Evolutionary conservation across 2,113 vertebrate species (phyloP).

Genomic region (Odontesthes bonariensis): DNA sequence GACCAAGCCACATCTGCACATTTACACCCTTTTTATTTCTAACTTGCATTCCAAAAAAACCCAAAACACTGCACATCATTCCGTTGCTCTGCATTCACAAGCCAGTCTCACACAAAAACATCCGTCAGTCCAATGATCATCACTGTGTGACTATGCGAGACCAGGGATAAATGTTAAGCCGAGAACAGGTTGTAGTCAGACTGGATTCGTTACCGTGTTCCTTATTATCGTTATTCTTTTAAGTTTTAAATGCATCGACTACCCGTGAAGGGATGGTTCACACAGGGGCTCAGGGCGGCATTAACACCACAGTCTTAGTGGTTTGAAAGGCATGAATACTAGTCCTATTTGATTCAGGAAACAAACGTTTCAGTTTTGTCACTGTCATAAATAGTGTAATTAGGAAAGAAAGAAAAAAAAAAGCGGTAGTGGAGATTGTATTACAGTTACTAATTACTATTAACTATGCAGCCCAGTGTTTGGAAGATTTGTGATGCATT

Average conservation of each 20-base stretch:
- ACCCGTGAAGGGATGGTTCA: background rate
- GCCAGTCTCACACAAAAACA: conserved; percentile 38
- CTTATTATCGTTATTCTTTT: background rate
- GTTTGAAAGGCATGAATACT: conserved; percentile 11
- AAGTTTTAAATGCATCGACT: background rate
- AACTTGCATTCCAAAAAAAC: conserved; percentile 63
- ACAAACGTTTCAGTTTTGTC: conserved; percentile 15
- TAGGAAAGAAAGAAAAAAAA: background rate
- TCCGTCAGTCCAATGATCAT: conserved; percentile 6
- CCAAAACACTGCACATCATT: conserved; percentile 60
- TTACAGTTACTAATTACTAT: conserved; percentile 6
- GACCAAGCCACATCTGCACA: conserved; percentile 32
- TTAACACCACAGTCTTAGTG: background rate
- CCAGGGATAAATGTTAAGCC: conserved; percentile 22
- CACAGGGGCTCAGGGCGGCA: conserved; percentile 2
- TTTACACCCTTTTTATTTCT: conserved; percentile 20
- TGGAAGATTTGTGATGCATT: background rate
- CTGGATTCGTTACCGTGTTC: background rate
- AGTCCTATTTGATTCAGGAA: background rate
- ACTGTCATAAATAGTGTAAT: background rate
- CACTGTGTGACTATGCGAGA: conserved; percentile 30
- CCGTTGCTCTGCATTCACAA: conserved; percentile 37
- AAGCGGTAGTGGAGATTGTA: conserved; percentile 12
- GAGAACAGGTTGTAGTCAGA: conserved; percentile 4
- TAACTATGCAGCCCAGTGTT: conserved; percentile 39